Base-by-base conservation (phyloP, 2,797 vertebrate species). In the Margarornis squamiger region DNA sequence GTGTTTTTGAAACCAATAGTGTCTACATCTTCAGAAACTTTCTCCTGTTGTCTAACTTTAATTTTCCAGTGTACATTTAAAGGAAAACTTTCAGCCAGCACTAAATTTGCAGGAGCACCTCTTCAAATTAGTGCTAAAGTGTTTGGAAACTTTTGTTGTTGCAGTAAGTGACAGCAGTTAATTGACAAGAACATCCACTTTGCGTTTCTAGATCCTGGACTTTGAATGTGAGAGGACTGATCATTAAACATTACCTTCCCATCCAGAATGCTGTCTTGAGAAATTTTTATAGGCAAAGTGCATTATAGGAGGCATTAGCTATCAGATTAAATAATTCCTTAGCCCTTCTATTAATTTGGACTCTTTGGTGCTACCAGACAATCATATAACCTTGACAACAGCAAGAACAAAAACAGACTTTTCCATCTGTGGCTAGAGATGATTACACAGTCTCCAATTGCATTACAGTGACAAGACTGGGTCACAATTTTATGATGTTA, bases 311-410 rank as follows among this genome's bases (percentile, higher is more conserved):
- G 62, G 49, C 54, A 75, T 73, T 73, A 59, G 32, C 62, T 86
- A 59, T 66, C 62, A 38, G 66, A 92, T 94, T 90, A 84, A 95
- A 84, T 95, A 1, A 86, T 88, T 78, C 26, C 61, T 36, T 51
- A 75, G 66, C 76, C 82, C 83, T 96, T 93, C 95, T 84, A 59
- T 96, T 92, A 63, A 75, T 92, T 90, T 90, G 70, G 66, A 41
- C 22, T 84, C 70, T 54, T 59, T 46, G 58, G 54, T 80, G 29
- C 32, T 70, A 82, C 38, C 57, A 79, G 78, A 57, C 39, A 52
- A 74, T 90, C 36, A 52, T 30, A 92, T 80, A 81, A 80, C 58
- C 70, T 90, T 95, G 82, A 77, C 63, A 75, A 39, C 66, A 77
- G 34, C 66, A 77, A 36, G 19, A 84, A 59, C 10, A 76, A 65